These are phyloP conservation scores for Platanista minor DNA, from an alignment of 2,113 vertebrate genomes.

Conservation along the genomic window DNA sequence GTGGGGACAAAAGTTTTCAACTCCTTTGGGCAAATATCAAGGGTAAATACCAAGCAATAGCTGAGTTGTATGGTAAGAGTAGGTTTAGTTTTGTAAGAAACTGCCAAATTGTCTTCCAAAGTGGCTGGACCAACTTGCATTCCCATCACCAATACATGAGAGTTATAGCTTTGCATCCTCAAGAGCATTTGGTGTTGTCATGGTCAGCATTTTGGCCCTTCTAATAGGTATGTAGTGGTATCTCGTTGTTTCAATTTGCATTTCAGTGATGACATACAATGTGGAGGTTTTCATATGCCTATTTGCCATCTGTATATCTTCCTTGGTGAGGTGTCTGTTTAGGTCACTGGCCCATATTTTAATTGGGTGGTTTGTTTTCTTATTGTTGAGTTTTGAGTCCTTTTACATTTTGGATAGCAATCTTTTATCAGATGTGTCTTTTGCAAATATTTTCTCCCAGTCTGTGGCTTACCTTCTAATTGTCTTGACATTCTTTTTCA, in stretches of 20 bases:
- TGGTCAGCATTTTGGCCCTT: neutral
- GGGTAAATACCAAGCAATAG: neutral
- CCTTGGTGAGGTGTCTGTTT: neutral
- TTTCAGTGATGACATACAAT: neutral
- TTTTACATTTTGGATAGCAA: neutral
- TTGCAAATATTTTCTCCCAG: neutral
- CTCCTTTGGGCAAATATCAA: neutral
- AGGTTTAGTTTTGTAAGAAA: neutral
- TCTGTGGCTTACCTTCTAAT: neutral
- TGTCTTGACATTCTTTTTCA: neutral
- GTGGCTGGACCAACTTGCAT: neutral
- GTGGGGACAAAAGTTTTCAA: neutral
- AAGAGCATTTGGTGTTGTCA: neutral
- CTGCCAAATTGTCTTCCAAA: neutral
- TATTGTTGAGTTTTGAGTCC: neutral
- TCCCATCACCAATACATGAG: neutral
- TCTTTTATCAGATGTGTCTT: neutral
- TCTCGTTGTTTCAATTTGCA: neutral
- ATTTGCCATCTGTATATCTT: neutral
- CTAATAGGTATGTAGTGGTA: neutral
- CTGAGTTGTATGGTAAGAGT: neutral
- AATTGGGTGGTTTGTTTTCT: neutral
- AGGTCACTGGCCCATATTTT: neutral
- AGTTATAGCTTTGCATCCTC: neutral
- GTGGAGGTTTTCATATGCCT: neutral